Base-by-base conservation (phyloP, 2,113 vertebrate species). In the Tragelaphus scriptus region DNA sequence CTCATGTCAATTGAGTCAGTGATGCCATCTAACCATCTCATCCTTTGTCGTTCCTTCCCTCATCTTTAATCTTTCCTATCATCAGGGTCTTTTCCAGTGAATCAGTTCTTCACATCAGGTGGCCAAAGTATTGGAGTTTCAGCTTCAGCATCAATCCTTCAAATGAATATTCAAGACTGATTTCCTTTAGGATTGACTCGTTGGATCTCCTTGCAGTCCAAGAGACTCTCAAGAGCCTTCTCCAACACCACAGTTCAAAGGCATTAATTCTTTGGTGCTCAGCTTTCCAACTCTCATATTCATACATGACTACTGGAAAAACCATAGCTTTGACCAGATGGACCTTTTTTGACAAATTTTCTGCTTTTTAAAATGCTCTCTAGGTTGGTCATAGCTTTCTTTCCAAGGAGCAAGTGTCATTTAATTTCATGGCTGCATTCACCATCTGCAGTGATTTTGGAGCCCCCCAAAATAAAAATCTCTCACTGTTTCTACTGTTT, bases 61-160 rank as follows among this genome's bases (percentile, higher is more conserved):
- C 32, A 19, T 0, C 0, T 36, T 71, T 19, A 71, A 3, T 36
- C 65, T 36, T 36, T 71, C n/a, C 65, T 5, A 36, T 4, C 65
- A 71, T 36, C n/a, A 21, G n/a, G n/a, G 65, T 71, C 65, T 71
- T 71, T 71, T 71, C 65, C 65, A 68, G 0, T 36, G 32, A 21
- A 19, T 2, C 32, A 68, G 32, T 36, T 36, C n/a, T 71, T 71
- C n/a, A 71, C 17, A 19, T 36, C 65, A 71, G 8, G 65, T 71
- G n/a, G 17, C 17, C n/a, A 36, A 11, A 71, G 17, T 21, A 21
- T 36, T 36, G 65, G 17, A 71, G 65, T 71, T 71, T 36, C n/a
- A 36, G 17, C n/a, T 36, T 36, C n/a, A 71, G 9, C n/a, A 71
- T 36, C 4, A 71, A n/a, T 71, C 17, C 9, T 71, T 21, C 65